These are phyloP conservation scores for Drosophila parabipectinata DNA, from an alignment of 1,140 invertebrate genomes.

Conservation along the genomic window DNA sequence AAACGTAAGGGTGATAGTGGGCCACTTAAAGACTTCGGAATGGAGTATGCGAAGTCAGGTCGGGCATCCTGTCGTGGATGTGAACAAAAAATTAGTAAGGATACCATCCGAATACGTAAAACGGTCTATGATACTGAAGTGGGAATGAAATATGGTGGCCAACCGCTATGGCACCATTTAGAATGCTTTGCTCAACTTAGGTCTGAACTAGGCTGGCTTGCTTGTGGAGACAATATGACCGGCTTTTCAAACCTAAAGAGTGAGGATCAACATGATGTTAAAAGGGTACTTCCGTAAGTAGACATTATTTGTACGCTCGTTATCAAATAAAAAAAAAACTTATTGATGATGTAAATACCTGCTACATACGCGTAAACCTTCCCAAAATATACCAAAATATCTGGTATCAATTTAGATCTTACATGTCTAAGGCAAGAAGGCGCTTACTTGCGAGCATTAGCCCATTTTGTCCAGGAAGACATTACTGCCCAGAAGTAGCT, in stretches of 20 bases:
- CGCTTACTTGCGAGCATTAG: too few relatives aligned
- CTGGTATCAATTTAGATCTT: too few relatives aligned
- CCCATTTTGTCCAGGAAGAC: too few relatives aligned
- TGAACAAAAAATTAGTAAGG: slow-evolving; percentile 94
- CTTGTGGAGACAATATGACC: slow-evolving; percentile 88
- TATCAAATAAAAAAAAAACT: too few relatives aligned
- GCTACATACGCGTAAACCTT: too few relatives aligned
- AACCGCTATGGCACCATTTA: slow-evolving; percentile 95
- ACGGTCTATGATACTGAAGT: slow-evolving; percentile 93
- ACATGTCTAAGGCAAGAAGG: too few relatives aligned
- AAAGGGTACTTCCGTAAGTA: slow-evolving; percentile 83
- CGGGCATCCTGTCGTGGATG: slow-evolving; percentile 93
- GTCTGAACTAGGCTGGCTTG: slow-evolving; percentile 90
- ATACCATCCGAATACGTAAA: slow-evolving; percentile 92
- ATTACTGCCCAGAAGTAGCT: too few relatives aligned
- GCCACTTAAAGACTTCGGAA: slow-evolving; percentile 88
- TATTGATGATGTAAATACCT: too few relatives aligned
- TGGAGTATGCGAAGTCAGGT: slow-evolving; percentile 96
- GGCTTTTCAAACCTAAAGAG: slow-evolving; percentile 90
- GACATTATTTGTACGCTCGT: not conserved
- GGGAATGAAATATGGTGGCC: slow-evolving; percentile 91
- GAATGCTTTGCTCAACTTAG: slow-evolving; percentile 91
- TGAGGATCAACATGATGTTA: slow-evolving; percentile 90
- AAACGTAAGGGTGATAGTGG: slow-evolving; percentile 82
- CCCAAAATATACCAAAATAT: too few relatives aligned